Base-by-base conservation (phyloP, 2,797 vertebrate genomes). In the Danio tinwini region DNA sequence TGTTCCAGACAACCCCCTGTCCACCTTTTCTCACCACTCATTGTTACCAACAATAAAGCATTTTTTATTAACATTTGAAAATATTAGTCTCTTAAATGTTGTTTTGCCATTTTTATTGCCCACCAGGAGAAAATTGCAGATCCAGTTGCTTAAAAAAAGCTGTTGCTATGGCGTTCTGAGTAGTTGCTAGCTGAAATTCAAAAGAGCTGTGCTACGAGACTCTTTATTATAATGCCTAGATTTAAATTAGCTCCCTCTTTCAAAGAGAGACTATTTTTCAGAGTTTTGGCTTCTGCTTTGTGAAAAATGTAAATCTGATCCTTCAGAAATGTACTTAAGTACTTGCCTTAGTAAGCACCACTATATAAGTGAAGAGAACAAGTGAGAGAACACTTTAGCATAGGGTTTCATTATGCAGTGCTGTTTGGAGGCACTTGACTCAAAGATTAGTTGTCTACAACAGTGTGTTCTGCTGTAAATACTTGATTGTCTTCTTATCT, bases 321-420 rank as follows among this genome's bases (percentile, higher is more conserved):
- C 39, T 2, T 65, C 45, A 65, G 63, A 65, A 65, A 45, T 17
- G n/a, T 47, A 47, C 42, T 45, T 45, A 21, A 65, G 63, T 40
- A 21, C 64, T 45, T 64, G n/a, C 7, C 17, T 58, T 7, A 45
- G 17, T 67, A 68, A 69, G 11, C 63, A 6, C 19, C 21, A 17
- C 49, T 55, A 58, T 40, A 55, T 59, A 59, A 37, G 53, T 21
- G 16, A 59, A 74, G 13, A 39, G 19, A 2, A n/a, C 19, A 44
- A 62, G 40, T 7, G 12, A 56, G 21, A 29, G 37, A 47, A 58
- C 58, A 17, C 53, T 61, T 39, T 13, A 17, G 39, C 21, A 13
- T 45, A 11, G 9, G 11, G 21, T 45, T 81, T 75, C 1, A 61
- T 37, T 44, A 16, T 21, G 49, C 56, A 55, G 2, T 5, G 0